A percentile compares a stretch with the other conserved stretches of the same genome.
Conservation (phyloP, 2,113 vertebrate genomes). For the Baryphthengus martii region DNA sequence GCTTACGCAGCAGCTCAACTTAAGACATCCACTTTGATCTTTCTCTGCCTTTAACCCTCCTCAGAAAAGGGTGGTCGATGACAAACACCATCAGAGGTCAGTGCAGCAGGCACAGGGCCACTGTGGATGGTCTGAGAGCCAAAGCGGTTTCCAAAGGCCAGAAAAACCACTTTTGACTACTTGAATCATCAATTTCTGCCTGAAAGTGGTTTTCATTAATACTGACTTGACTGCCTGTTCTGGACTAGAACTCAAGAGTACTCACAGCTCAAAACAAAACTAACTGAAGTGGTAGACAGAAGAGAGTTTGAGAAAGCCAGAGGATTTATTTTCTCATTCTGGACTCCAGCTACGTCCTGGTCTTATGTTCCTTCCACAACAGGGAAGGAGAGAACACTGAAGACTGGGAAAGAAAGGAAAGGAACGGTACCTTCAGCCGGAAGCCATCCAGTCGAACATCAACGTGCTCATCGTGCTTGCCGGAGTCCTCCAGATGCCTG, state of each 20-base stretch:
- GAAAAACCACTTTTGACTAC: not conserved
- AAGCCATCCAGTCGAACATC: conserved; percentile 88
- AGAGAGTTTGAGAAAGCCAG: not conserved
- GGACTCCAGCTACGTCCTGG: not conserved
- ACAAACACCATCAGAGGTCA: not conserved
- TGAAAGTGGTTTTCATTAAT: not conserved
- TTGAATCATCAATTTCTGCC: not conserved
- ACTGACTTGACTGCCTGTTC: not conserved
- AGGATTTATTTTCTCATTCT: not conserved
- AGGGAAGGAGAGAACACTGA: not conserved
- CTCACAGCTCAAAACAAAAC: not conserved
- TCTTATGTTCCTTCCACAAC: not conserved
- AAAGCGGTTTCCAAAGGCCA: not conserved
- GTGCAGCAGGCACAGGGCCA: fast-evolving
- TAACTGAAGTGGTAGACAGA: not conserved
- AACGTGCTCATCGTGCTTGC: conserved; percentile 85
- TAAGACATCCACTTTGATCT: not conserved
- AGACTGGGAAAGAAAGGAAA: not conserved
- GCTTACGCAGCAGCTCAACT: not conserved
- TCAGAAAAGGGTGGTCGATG: not conserved
- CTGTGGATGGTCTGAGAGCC: fast-evolving
- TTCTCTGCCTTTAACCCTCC: not conserved
- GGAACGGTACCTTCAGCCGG: conserved; percentile 80
- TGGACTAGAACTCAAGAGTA: not conserved
- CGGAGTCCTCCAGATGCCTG: conserved; percentile 83